Evolutionary conservation across 2,113 vertebrate species (phyloP), one percentile per base, ranked within the genome.

Genomic region (Melanerpes formicivorus): DNA sequence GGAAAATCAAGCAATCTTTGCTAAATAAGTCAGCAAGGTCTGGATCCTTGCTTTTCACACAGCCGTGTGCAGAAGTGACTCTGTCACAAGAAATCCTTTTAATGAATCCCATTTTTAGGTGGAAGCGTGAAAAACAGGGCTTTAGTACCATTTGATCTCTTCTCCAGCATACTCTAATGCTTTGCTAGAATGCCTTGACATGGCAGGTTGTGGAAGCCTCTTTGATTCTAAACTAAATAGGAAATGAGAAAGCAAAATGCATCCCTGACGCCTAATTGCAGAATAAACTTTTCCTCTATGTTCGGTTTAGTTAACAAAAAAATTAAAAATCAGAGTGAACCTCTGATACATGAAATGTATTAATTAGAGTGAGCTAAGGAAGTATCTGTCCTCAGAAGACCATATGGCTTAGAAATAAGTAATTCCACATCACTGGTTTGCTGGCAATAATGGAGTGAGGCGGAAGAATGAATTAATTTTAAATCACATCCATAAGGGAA

Each of bases 361-460:
- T 96, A 95, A 95, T 96, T 93, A 95, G 73, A 83, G 62, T 65
- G 83, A 86, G 82, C 82, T 94, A 83, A 93, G 75, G 85, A 95
- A 85, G 73, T 95, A 72, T 94, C 87, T 86, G 87, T 92, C 80
- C 94, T 93, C 93, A 90, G 77, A 96, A 95, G 95, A 96, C 96
- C 93, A 96, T 91, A 96, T 96, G 96, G 94, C 94, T 93, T 88
- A 96, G 87, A 81, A 95, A 54, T 87, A 95, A 95, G 95, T 95
- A 96, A 96, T 96, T 96, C 95, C 96, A 95, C 95, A 94, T 96
- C 95, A 94, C 90, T 95, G 93, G 74, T 95, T 96, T 95, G 73
- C 96, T 96, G 93, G 95, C 93, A 96, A 91, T 95, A 96, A 95
- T 72, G 65, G 92, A 94, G 87, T 52, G 80, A 95, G 90, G 90